phyloP scores from a whole-genome alignment of 2,797 vertebrate genomes.

The Poecilia picta region DNA sequence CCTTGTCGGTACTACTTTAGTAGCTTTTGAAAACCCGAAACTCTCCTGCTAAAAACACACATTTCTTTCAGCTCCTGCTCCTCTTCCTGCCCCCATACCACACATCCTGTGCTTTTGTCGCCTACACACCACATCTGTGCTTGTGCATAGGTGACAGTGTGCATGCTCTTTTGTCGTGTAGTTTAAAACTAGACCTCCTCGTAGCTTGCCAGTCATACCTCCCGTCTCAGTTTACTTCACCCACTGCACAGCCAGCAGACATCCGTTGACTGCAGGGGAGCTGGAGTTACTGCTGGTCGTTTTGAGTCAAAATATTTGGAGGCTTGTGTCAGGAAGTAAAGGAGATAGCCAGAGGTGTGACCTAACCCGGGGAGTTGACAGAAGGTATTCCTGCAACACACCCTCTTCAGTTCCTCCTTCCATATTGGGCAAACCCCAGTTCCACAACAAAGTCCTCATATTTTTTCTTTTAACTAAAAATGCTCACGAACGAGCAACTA shows the following conservation, averaged over 20 bases:
- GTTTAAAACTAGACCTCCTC: conserved; percentile 16
- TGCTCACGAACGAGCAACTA: not conserved
- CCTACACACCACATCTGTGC: conserved; percentile 70
- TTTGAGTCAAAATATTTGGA: conserved; percentile 61
- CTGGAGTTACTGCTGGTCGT: conserved; percentile 35
- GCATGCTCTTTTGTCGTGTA: conserved; percentile 34
- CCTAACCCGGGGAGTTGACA: conserved; percentile 56
- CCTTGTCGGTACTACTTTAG: conserved; percentile 20
- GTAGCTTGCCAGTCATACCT: conserved; percentile 34
- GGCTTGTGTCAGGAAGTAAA: conserved; percentile 25
- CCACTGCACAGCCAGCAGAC: conserved; percentile 14
- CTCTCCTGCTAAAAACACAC: conserved; percentile 37
- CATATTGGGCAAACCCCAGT: not conserved
- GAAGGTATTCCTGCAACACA: conserved; percentile 60
- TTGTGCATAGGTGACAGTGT: conserved; percentile 45
- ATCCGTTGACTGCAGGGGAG: conserved; percentile 41
- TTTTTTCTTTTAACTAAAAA: not conserved
- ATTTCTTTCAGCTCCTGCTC: conserved; percentile 62
- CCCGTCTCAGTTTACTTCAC: conserved; percentile 32
- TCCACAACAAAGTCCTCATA: not conserved
- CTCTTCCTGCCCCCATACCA: conserved; percentile 77
- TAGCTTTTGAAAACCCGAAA: conserved; percentile 35
- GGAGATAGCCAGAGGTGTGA: conserved; percentile 62
- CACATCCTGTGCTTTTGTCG: conserved; percentile 78
- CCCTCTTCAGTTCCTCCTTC: conserved; percentile 53